Base-by-base conservation (phyloP, 2,888 invertebrate species). In the Chloromyia formosa region DNA sequence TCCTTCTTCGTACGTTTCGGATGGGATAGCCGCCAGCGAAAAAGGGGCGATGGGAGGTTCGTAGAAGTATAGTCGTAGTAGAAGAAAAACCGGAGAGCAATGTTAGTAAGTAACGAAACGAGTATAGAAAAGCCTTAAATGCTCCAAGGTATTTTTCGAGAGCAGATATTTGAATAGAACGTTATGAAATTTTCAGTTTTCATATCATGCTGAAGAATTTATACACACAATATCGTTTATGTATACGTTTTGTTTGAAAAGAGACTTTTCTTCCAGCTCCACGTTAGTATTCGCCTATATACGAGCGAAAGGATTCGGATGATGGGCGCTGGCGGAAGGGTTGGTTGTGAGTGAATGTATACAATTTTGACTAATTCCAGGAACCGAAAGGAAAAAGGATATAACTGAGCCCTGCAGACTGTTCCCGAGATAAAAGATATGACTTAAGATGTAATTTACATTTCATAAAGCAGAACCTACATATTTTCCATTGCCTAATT, bases 101-200 rank as follows among this genome's bases (percentile, higher is more conserved):
- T 45, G 69, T 35, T 5, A 23, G 69, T 40, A 58, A 71, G 71
- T 71, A 71, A 56, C 71, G 64, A 74, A 62, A 74, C 40, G 62
- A 62, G 64, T 61, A 78, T 75, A 74, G 77, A 75, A 77, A 78
- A 77, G 77, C 76, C 76, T 76, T 75, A 75, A 78, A 68, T 75
- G 77, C 77, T 76, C 74, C 62, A 75, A 78, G 77, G 78, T 78
- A 79, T 79, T 78, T 77, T 79, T 77, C 77, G 75, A 76, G 77
- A 79, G 78, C 75, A 79, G 77, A 77, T 77, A 78, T 79, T 78
- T 78, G 78, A 78, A 79, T 77, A 78, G 78, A 49, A 77, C 77
- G 77, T 79, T 77, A 78, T 79, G 78, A 78, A 79, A 76, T 79
- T 78, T 78, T 79, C 74, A 74, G 74, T 74, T 74, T 74, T 74